Evolutionary conservation across 2,113 vertebrate species (phyloP).

Genomic region (Bubo bubo): DNA sequence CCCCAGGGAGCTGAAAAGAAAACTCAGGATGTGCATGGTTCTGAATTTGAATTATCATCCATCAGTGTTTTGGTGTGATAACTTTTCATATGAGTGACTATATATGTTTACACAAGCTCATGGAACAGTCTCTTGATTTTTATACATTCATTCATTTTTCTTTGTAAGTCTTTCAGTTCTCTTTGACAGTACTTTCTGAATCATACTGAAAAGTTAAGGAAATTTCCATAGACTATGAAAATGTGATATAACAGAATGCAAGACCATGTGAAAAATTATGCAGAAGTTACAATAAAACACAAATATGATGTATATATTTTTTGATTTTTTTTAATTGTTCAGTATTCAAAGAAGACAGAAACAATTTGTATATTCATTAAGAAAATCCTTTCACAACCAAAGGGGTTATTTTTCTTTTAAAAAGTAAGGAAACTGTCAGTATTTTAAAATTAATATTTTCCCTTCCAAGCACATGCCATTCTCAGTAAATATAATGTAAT

Average conservation of each 20-base stretch:
- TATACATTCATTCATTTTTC: not conserved
- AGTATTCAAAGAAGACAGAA: not conserved
- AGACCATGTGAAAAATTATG: not conserved
- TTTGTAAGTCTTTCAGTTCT: not conserved
- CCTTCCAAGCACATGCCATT: not conserved
- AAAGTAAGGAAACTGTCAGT: not conserved
- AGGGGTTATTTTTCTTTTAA: not conserved
- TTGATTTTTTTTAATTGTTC: not conserved
- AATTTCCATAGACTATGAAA: not conserved
- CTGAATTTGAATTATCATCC: not conserved
- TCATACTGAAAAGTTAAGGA: not conserved
- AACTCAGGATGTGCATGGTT: not conserved
- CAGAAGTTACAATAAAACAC: not conserved
- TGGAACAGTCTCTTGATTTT: not conserved
- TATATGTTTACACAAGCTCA: not conserved
- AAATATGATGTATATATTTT: not conserved
- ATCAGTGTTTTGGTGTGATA: not conserved
- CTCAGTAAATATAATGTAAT: not conserved
- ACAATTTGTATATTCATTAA: not conserved
- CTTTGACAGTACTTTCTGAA: not conserved
- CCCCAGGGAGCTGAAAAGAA: not conserved
- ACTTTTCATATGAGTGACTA: not conserved
- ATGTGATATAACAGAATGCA: not conserved
- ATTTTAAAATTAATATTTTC: not conserved
- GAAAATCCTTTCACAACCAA: not conserved